Percentiles rank a stretch among this genome's conserved stretches.
These are phyloP conservation scores for Buceros bicornis DNA, from an alignment of 2,797 vertebrate genomes.

Conservation along the genomic window DNA sequence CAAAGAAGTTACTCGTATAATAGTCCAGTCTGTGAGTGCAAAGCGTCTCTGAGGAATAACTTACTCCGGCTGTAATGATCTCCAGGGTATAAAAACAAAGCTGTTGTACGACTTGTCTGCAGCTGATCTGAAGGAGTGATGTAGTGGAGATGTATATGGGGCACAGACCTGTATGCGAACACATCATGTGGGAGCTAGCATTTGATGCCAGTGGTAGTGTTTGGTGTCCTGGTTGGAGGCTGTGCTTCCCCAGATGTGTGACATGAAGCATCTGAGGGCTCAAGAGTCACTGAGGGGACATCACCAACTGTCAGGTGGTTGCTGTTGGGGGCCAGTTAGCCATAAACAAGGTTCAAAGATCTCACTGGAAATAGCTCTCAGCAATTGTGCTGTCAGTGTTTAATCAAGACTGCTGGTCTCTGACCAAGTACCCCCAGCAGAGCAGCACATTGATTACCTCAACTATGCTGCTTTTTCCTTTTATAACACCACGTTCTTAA, in stretches of 20 bases:
- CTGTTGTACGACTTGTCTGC: not conserved
- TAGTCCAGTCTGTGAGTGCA: not conserved
- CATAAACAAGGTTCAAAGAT: constrained; percentile 29
- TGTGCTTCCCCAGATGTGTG: rapidly evolving
- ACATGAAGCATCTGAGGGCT: rapidly evolving
- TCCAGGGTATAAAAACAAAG: not conserved
- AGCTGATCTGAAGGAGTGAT: rapidly evolving
- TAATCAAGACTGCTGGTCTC: not conserved
- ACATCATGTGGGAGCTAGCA: rapidly evolving
- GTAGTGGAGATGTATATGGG: rapidly evolving
- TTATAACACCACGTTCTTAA: rapidly evolving
- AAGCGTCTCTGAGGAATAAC: not conserved
- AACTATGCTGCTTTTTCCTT: not conserved
- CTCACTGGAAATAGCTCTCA: not conserved
- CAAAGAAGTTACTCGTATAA: not conserved
- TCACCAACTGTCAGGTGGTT: rapidly evolving
- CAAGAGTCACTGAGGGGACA: rapidly evolving
- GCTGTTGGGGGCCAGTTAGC: not conserved
- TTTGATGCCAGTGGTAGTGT: rapidly evolving
- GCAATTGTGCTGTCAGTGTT: not conserved
- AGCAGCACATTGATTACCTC: not conserved
- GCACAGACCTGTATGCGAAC: rapidly evolving
- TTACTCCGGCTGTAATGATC: not conserved
- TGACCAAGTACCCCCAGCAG: not conserved
- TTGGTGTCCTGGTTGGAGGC: not conserved